Evolutionary conservation across 2,113 vertebrate genomes (phyloP), one percentile per base, ranked within the genome.

Genomic region (Pelecanoides urinatrix): DNA sequence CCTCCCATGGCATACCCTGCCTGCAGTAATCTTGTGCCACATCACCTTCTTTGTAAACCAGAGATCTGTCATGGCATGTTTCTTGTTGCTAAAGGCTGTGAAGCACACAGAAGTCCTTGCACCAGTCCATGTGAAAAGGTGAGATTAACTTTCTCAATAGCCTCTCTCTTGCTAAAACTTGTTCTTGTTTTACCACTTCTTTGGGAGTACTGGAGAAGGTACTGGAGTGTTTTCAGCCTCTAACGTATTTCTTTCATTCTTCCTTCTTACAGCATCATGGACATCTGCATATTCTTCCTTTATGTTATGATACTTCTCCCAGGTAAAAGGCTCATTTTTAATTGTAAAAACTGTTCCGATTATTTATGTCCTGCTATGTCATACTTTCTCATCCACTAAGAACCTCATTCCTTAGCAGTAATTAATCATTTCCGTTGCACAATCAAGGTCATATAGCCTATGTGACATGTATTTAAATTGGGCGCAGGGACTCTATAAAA

Each of bases 251-350:
- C 10, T 84, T 85, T 90, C 16, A 50, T 93, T 96, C 59, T 49
- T 65, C 32, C 45, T 73, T 80, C 36, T 92, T 79, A 66, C 88
- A 97, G 96, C 11, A 0, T 56, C 93, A 97, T 97, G 96, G 88
- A 93, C 53, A 29, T 90, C 85, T 93, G 67, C 59, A 34, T 88
- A 59, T 63, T 92, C 58, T 94, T 94, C 63, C 38, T 95, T 83
- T 82, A 62, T 68, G 53, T 74, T 62, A 30, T 96, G 88, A 88
- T 90, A 86, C 21, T 95, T 70, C 50, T 94, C 38, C 94, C 94
- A 97, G 96, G 96, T 97, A 95, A 96, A 90, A 82, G 22, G 4
- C 21, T 0, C 15, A 49, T 79, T 83, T 93, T 93, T 62, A 92
- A 66, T 62, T 47, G 11, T 44, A 82, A 76, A 77, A 90, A 50